Evolutionary conservation across 2,113 vertebrate species (phyloP).

Genomic region (Eulemur rufifrons): DNA sequence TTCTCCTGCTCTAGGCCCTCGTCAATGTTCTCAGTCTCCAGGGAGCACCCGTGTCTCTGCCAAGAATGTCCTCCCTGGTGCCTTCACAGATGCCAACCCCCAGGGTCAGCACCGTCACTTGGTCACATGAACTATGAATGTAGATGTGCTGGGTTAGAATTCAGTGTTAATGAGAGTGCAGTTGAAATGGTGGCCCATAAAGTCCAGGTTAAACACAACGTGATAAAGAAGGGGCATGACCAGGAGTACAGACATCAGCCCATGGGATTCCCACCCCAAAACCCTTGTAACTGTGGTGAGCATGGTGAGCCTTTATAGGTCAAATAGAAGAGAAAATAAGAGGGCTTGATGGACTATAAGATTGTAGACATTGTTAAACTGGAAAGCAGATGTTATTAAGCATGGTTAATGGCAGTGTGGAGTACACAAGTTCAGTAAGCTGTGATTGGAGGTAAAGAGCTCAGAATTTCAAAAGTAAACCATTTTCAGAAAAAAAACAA

Average conservation of each 20-base stretch:
- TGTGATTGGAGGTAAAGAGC: neutral
- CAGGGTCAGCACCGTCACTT: neutral
- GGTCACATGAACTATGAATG: neutral
- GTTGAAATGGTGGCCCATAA: neutral
- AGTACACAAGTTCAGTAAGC: neutral
- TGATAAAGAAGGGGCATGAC: neutral
- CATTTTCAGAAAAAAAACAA: neutral
- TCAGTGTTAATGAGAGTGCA: neutral
- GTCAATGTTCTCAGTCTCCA: neutral
- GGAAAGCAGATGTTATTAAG: neutral
- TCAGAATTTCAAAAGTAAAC: neutral
- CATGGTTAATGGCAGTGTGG: neutral
- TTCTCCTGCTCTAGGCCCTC: no score
- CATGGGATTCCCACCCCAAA: neutral
- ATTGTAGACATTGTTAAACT: no score
- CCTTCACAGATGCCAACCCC: neutral
- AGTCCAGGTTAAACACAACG: neutral
- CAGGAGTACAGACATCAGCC: neutral
- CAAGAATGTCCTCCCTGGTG: neutral
- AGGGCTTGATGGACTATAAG: neutral
- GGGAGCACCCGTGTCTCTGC: fast-evolving
- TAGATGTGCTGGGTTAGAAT: neutral
- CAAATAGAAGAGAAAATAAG: neutral
- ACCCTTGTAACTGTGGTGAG: neutral
- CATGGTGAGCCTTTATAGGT: neutral